Conservation (phyloP, 1,140 invertebrate genomes). For the Holcopasites calliopsidis region DNA sequence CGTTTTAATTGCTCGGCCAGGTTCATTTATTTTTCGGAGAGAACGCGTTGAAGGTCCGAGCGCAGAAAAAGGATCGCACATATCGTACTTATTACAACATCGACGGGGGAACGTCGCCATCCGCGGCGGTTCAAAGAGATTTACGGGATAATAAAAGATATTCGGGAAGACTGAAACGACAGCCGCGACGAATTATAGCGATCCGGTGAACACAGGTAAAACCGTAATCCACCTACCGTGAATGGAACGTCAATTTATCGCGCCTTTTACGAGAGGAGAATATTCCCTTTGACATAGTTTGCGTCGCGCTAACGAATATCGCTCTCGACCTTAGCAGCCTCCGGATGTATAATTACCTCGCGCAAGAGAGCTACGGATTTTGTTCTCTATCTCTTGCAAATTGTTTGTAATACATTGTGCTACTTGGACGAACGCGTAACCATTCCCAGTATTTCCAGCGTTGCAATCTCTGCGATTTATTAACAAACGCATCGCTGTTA, state of each 20-base stretch:
- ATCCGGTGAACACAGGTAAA: background rate
- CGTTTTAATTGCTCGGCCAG: background rate
- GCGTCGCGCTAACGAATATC: background rate
- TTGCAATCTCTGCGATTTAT: background rate
- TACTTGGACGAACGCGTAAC: too few species aligned
- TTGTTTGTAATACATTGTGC: too few species aligned
- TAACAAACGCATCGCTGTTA: background rate
- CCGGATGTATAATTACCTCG: background rate
- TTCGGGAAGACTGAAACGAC: conserved; percentile 17
- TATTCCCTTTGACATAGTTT: background rate
- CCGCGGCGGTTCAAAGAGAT: conserved; percentile 18
- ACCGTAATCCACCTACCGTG: background rate
- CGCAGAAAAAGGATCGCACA: background rate
- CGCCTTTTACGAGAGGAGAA: background rate
- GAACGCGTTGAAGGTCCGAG: background rate
- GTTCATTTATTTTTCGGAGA: background rate
- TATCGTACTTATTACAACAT: conserved; percentile 39
- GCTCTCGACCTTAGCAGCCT: fast-evolving
- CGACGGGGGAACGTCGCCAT: conserved; percentile 26
- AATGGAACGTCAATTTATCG: conserved; percentile 8
- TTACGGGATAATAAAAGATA: conserved; percentile 40
- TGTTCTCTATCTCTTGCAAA: too few species aligned
- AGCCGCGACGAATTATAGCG: conserved; percentile 8
- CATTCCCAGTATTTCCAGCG: too few species aligned
- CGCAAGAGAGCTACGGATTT: background rate